Evolutionary conservation across 2,797 vertebrate genomes (phyloP), one percentile per base, ranked within the genome.

Genomic region (Steatocranus sp.): DNA sequence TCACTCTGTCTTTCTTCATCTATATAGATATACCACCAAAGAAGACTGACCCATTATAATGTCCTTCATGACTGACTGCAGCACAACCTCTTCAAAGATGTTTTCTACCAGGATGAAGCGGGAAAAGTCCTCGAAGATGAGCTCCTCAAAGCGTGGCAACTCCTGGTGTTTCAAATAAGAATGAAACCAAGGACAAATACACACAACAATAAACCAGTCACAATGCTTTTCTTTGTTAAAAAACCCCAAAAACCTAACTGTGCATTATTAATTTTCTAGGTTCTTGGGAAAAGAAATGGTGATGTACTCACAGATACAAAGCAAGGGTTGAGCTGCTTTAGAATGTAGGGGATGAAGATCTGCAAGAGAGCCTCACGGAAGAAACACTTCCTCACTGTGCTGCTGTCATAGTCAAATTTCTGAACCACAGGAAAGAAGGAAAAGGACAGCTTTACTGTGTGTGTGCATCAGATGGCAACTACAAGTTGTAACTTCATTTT

Each of bases 331-430:
- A 99, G 97, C 94, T 99, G 98, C 89, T 97, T 98, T 89, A 99
- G 95, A 95, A 99, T 97, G 94, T 98, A 99, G 1, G 98, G 98
- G 90, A 99, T 97, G 81, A 98, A 97, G 95, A 99, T 97, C 95
- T 99, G 98, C 56, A 99, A 95, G n/a, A 99, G 96, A 5, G 98
- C 98, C 90, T 99, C 98, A n/a, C 98, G 96, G 95, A 99, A 99
- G 94, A 99, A 98, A 63, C 96, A 97, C 94, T 99, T 99, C 61
- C 98, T 93, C 89, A 99, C 97, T 0, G 97, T 97, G 95, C 98
- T 99, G 96, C 98, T 99, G 95, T 99, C 98, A 0, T 98, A 99
- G 94, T 99, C 98, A 0, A 97, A 99, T 89, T 99, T 99, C 98
- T 99, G 7, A 30, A 74, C 5, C n/a, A 34, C 2, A 70, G 61